Evolutionary conservation across 1,140 invertebrate genomes (phyloP).

Genomic region (Amphibalanus amphitrite): DNA sequence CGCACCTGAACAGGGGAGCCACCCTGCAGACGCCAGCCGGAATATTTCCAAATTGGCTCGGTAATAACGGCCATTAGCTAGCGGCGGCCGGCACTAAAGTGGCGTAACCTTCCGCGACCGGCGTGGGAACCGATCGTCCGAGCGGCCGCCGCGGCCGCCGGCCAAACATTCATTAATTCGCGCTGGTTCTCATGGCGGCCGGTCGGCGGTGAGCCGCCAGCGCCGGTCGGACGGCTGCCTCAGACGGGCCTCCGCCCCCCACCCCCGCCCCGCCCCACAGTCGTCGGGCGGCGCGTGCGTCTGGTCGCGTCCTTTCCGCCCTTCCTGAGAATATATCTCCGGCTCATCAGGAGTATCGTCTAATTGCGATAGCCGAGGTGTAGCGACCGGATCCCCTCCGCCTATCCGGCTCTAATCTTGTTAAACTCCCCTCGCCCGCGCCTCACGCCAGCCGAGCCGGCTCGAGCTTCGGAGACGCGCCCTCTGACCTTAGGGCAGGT

Average conservation of each 20-base stretch:
- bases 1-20: neutral
- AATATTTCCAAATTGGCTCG: neutral
- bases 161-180: conserved; percentile 1
- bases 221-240: no score
- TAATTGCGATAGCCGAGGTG: neutral
- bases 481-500: neutral
- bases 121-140: neutral
- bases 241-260: no score
- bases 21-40: neutral
- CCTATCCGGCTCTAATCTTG: neutral
- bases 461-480: neutral
- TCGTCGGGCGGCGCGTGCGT: no score
- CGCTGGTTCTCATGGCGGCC: neutral
- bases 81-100: neutral
- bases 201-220: no score
- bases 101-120: neutral
- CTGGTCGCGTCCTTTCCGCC: no score
- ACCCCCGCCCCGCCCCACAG: no score
- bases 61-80: neutral
- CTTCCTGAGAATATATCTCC: no score
- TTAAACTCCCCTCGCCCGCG: neutral
- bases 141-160: neutral
- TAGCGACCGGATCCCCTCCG: neutral
- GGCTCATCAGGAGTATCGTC: neutral
- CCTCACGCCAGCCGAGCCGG: neutral